These are phyloP conservation scores for Philopotamus ludificatus DNA, from an alignment of 1,140 invertebrate genomes.

Conservation along the genomic window DNA sequence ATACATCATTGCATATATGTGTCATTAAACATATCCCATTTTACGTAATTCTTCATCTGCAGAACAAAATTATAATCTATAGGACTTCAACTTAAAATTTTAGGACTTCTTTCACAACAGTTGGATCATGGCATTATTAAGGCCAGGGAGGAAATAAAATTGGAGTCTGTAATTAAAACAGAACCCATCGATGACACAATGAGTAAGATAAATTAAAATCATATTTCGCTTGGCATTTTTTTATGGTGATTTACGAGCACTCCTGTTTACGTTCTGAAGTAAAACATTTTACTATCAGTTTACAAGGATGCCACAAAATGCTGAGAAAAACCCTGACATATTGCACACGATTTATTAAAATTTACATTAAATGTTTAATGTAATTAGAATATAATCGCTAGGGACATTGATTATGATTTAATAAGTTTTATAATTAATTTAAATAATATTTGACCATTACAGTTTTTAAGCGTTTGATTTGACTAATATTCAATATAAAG, in stretches of 20 bases:
- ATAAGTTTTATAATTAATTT: no score
- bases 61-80: no score
- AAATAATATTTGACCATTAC: no score
- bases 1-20: no score
- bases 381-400: no score
- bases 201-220: slow-evolving; percentile 33
- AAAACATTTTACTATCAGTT: slow-evolving; percentile 9
- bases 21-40: no score
- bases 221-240: slow-evolving; percentile 15
- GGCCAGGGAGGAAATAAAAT: slow-evolving; percentile 17
- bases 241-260: slow-evolving; percentile 3
- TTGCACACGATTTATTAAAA: no score
- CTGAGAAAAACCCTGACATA: slow-evolving; percentile 3
- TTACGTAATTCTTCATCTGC: no score
- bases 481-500: no score
- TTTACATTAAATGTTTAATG: no score
- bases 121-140: not conserved
- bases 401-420: no score
- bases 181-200: slow-evolving; percentile 24
- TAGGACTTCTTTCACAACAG: slow-evolving; percentile 23
- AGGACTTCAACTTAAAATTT: slow-evolving; percentile 16
- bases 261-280: slow-evolving; percentile 10
- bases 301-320: not conserved
- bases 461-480: no score
- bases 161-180: slow-evolving; percentile 23